A percentile compares a stretch with the other conserved stretches of the same genome.
phyloP scores from a whole-genome alignment of 2,888 invertebrate genomes.

The Tillus elongatus region DNA sequence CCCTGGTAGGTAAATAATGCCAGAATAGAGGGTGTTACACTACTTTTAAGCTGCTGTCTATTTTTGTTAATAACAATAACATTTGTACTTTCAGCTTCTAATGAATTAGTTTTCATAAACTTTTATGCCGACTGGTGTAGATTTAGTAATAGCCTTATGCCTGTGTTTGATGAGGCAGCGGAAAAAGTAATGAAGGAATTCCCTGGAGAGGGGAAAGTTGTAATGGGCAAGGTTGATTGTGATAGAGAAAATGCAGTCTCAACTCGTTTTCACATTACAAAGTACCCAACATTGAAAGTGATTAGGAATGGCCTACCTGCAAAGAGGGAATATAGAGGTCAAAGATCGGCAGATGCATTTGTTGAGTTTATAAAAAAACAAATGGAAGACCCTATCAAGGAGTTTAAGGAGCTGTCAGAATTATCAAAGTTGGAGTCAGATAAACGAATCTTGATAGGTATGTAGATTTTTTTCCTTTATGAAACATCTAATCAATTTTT shows the following conservation, averaged over 20 bases:
- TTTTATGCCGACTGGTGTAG: slow-evolving; percentile 99
- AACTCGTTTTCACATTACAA: slow-evolving; percentile 87
- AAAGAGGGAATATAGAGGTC: slow-evolving; percentile 83
- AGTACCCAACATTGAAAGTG: slow-evolving; percentile 96
- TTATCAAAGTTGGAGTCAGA: slow-evolving; percentile 67
- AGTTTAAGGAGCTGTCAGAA: slow-evolving; percentile 64
- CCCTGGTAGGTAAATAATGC: too few species aligned
- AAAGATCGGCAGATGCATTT: slow-evolving; percentile 85
- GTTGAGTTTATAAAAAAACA: slow-evolving; percentile 82
- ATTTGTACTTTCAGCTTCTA: slow-evolving; percentile 61
- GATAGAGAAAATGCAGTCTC: slow-evolving; percentile 84
- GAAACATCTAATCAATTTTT: background rate
- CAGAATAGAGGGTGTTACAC: too few species aligned
- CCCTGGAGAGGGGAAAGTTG: slow-evolving; percentile 74
- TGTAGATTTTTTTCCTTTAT: slow-evolving; percentile 14
- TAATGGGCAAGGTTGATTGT: slow-evolving; percentile 95
- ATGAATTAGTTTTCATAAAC: slow-evolving; percentile 96
- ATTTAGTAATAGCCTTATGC: slow-evolving; percentile 94
- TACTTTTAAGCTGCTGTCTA: too few species aligned
- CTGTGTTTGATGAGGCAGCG: slow-evolving; percentile 93
- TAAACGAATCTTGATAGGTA: slow-evolving; percentile 76
- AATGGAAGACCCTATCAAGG: slow-evolving; percentile 74
- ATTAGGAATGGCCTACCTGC: slow-evolving; percentile 85
- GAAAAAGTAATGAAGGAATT: slow-evolving; percentile 72
- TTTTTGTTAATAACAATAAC: too few species aligned